Evolutionary conservation across 2,888 invertebrate genomes (phyloP).

Genomic region (Dynastes maya): DNA sequence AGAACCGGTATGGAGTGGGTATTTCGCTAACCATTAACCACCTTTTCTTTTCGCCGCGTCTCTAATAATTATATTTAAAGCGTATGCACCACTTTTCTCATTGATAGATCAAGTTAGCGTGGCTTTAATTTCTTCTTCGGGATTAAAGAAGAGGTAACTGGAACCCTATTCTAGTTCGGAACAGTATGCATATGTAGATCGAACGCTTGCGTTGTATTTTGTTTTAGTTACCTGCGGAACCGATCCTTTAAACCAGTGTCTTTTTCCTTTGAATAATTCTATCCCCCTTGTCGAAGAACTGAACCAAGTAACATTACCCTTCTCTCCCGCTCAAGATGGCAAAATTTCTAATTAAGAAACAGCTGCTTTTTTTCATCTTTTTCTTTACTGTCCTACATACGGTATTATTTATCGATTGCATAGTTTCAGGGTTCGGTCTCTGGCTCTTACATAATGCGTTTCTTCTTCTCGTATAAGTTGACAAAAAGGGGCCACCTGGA

Average conservation of each 20-base stretch:
- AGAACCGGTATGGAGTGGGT: constrained; percentile 21
- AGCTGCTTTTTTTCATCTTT: constrained; percentile 3
- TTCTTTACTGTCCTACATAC: neutral
- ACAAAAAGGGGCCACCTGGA: constrained; percentile 10
- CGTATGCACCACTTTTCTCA: neutral
- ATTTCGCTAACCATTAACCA: constrained; percentile 20
- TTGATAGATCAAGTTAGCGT: too few relatives aligned
- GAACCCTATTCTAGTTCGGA: too few relatives aligned
- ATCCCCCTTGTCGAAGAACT: neutral
- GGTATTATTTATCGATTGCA: neutral
- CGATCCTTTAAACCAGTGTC: neutral
- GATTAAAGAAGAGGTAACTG: too few relatives aligned
- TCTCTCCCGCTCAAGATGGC: constrained; percentile 3
- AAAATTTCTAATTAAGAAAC: constrained; percentile 33
- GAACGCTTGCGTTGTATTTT: neutral
- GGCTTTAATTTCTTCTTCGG: too few relatives aligned
- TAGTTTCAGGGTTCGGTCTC: constrained; percentile 6
- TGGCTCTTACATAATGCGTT: neutral
- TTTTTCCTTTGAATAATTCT: neutral
- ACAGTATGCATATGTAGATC: constrained; percentile 11
- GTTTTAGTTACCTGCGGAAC: constrained; percentile 19
- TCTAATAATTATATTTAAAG: constrained; percentile 19
- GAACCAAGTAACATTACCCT: neutral
- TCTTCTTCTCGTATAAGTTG: neutral
- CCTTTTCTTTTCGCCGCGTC: constrained; percentile 18